phyloP scores from a whole-genome alignment of 2,888 invertebrate genomes.

The Adineta ricciae region DNA sequence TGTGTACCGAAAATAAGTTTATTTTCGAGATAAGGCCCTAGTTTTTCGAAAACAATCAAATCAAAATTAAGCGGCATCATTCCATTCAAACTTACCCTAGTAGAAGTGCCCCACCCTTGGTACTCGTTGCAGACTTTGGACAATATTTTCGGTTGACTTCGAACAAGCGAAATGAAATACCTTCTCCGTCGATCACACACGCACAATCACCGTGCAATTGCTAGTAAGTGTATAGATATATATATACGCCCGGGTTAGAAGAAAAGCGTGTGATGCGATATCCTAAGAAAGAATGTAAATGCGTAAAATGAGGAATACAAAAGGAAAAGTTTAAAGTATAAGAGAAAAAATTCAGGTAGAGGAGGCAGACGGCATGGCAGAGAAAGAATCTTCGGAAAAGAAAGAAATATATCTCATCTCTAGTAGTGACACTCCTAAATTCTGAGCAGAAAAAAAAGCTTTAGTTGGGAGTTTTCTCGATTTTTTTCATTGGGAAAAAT shows the following conservation, averaged over 20 bases:
- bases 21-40: background rate
- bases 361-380: background rate
- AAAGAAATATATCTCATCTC: background rate
- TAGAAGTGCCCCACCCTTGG: slow-evolving; percentile 7
- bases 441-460: background rate
- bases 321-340: background rate
- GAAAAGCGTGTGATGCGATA: background rate
- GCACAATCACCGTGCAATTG: background rate
- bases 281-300: too few species aligned
- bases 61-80: background rate
- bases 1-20: background rate
- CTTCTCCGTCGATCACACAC: background rate
- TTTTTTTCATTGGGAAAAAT: background rate
- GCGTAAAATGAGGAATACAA: too few species aligned
- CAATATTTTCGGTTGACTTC: slow-evolving; percentile 5
- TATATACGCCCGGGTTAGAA: background rate
- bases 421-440: background rate
- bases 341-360: background rate
- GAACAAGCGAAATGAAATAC: background rate
- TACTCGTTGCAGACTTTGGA: background rate
- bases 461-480: background rate
- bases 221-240: background rate
- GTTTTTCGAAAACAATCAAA: background rate
- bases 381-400: background rate
- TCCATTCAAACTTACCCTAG: background rate